Base-by-base conservation (phyloP, 2,888 invertebrate species). In the Spisula solida region DNA sequence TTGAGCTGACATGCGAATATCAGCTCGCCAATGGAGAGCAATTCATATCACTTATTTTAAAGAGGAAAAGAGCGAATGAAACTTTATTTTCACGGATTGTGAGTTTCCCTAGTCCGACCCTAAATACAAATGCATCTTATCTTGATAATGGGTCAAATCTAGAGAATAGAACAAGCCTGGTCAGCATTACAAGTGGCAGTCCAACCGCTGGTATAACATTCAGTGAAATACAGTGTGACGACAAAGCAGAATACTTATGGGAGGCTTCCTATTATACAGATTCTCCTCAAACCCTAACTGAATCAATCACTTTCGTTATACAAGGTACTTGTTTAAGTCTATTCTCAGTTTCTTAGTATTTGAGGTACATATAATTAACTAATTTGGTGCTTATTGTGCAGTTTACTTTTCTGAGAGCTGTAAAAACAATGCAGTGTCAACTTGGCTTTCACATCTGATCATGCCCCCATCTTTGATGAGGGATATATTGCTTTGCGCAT, bases 161-260 rank as follows among this genome's bases (percentile, higher is more conserved):
- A 1, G 75, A 75, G 29, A 48, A 29, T 16, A 34, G 70, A 34
- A 89, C 89, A 47, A 47, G 6, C 41, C 78, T 70, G 20, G 81
- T 34, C 0, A 20, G 16, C 0, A 55, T 81, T 47, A 82, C 60
- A 16, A 47, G 6, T 20, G 41, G 31, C 8, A 80, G 48, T 79
- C 34, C 8, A 66, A n/a, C 18, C 14, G 78, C 85, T 56, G 10
- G 29, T 34, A 20, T 89, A 25, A 31, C 48, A 55, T 89, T 84
- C 75, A 83, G 31, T 81, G 29, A 31, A 16, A 86, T 89, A 25
- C 41, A 70, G 20, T 89, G 89, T 78, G 31, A 48, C 51, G 89
- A 89, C 83, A 81, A 86, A 70, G 89, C 81, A 8, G 75, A 51
- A 1, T 89, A 89, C 31, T 41, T n/a, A 25, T 89, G 89, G 83